Conservation (phyloP, 2,113 vertebrate genomes). For the Gambusia affinis region DNA sequence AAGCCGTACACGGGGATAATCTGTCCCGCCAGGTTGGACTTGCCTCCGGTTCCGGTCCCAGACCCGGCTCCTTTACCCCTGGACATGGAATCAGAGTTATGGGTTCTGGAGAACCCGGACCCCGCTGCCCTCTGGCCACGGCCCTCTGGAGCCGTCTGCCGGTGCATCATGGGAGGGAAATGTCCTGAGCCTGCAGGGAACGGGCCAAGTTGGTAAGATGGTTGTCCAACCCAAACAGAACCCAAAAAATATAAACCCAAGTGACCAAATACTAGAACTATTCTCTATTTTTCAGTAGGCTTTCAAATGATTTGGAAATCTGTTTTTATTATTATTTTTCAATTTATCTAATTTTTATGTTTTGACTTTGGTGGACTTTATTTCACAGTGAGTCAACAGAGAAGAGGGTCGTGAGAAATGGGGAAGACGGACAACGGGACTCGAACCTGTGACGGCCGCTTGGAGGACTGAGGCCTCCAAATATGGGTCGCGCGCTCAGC, state of each 20-base stretch:
- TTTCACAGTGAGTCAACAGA: too few relatives aligned
- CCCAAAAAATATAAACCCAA: too few relatives aligned
- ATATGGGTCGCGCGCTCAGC: too few relatives aligned
- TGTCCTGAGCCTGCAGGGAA: constrained; percentile 69
- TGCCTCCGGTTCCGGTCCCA: constrained; percentile 62
- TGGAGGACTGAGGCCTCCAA: too few relatives aligned
- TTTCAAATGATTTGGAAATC: not conserved
- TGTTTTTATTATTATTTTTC: too few relatives aligned
- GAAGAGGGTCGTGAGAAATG: too few relatives aligned
- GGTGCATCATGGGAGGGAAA: constrained; percentile 84
- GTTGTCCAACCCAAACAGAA: not conserved
- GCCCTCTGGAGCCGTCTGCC: constrained; percentile 71
- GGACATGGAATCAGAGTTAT: constrained; percentile 85
- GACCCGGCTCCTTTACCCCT: constrained; percentile 83
- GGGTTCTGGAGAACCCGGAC: constrained; percentile 82
- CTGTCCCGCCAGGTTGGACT: constrained; percentile 93
- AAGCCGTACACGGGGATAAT: constrained; percentile 98
- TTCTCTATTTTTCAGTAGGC: too few relatives aligned
- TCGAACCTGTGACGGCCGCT: too few relatives aligned
- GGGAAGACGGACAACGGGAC: too few relatives aligned
- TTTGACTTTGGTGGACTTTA: too few relatives aligned
- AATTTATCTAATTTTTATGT: too few relatives aligned
- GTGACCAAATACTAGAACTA: not conserved
- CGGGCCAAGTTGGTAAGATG: not conserved
- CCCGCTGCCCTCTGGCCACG: constrained; percentile 60